A percentile compares a stretch with the other conserved stretches of the same genome.
These are phyloP conservation scores for Sebastes itinus DNA, from an alignment of 2,797 vertebrate genomes.

Conservation along the genomic window DNA sequence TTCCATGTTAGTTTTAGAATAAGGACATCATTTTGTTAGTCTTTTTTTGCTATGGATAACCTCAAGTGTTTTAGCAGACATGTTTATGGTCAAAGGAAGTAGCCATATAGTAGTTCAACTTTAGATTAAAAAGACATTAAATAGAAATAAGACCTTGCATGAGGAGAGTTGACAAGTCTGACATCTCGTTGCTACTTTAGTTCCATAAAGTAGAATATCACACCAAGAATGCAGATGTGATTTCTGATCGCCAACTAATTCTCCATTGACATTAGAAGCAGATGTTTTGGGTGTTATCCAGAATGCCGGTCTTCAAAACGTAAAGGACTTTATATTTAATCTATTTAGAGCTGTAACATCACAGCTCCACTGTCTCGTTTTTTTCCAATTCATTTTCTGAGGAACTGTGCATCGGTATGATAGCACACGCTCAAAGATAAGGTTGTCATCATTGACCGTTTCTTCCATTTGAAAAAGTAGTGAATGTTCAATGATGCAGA, in stretches of 20 bases:
- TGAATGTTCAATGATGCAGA: neutral
- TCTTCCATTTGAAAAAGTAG: neutral
- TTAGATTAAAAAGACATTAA: conserved; percentile 8
- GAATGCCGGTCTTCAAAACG: neutral
- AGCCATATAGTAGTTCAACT: neutral
- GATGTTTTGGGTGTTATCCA: neutral
- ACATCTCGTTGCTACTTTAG: neutral
- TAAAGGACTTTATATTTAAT: neutral
- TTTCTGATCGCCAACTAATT: neutral
- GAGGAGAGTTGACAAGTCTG: neutral
- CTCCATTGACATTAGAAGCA: neutral
- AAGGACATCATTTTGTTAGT: neutral
- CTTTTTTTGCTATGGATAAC: neutral
- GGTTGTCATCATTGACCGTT: neutral
- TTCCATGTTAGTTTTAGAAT: conserved; percentile 18
- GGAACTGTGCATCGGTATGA: neutral
- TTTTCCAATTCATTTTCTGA: neutral
- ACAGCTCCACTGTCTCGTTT: neutral
- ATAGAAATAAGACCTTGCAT: conserved; percentile 28
- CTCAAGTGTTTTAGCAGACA: neutral
- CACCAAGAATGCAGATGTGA: neutral
- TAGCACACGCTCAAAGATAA: neutral
- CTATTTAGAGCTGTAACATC: neutral
- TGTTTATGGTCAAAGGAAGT: conserved; percentile 27
- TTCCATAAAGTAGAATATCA: conserved; percentile 8